Conservation (phyloP, 2,797 vertebrate genomes). For the Ciconia nigra region DNA sequence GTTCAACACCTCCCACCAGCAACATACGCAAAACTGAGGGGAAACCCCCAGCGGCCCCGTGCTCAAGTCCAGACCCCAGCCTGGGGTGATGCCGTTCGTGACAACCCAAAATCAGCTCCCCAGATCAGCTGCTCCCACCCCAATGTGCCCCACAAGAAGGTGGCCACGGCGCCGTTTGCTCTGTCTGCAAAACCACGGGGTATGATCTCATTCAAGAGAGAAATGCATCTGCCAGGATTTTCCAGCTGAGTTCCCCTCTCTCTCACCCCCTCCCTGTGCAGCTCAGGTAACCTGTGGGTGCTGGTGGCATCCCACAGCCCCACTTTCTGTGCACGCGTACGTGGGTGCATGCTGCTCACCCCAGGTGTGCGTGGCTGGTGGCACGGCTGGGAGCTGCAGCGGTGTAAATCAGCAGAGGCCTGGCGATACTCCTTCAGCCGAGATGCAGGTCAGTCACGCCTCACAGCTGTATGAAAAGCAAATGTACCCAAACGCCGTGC, state of each 20-base stretch:
- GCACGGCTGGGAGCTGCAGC: rapidly evolving
- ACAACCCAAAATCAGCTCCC: background rate
- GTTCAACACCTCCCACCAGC: rapidly evolving
- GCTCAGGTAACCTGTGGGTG: background rate
- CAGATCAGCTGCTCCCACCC: background rate
- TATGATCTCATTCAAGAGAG: background rate
- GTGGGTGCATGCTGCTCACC: background rate
- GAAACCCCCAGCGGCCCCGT: background rate
- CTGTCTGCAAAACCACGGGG: background rate
- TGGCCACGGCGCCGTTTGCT: rapidly evolving
- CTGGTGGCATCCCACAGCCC: background rate
- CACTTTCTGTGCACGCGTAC: rapidly evolving
- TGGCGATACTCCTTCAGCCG: background rate
- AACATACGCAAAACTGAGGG: background rate
- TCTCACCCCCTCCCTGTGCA: background rate
- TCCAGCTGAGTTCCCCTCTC: background rate
- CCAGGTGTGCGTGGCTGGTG: rapidly evolving
- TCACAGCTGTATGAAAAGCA: background rate
- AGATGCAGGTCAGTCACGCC: background rate
- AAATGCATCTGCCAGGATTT: background rate
- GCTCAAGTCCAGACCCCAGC: background rate
- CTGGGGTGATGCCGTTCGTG: background rate
- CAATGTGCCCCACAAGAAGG: rapidly evolving
- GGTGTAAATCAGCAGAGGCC: background rate
- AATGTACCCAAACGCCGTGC: rapidly evolving